phyloP scores from a whole-genome alignment of 2,113 vertebrate species.

The Malaclemys terrapin region DNA sequence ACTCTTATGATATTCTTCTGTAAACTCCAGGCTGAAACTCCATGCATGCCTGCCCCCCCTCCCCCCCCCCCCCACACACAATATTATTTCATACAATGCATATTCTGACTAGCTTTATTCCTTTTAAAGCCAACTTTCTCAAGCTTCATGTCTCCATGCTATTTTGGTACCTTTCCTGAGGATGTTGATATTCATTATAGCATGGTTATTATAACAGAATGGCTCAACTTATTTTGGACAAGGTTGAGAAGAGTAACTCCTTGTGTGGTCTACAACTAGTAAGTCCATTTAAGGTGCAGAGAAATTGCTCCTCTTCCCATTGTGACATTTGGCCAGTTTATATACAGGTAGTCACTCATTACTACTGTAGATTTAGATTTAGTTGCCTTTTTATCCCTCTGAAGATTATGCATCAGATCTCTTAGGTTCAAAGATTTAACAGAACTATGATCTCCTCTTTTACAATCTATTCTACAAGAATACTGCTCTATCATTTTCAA shows the following conservation, averaged over 20 bases:
- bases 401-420: not conserved
- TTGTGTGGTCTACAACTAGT: not conserved
- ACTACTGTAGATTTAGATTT: not conserved
- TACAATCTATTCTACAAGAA: not conserved
- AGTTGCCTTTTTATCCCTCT: not conserved
- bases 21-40: not conserved
- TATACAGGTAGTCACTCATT: not conserved
- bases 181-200: not conserved
- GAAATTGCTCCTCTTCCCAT: not conserved
- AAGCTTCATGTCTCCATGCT: not conserved
- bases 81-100: no score
- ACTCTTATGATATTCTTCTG: not conserved
- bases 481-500: not conserved
- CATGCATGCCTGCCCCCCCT: no score
- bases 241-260: not conserved
- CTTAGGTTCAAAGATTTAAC: not conserved
- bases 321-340: not conserved
- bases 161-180: not conserved
- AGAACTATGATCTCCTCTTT: not conserved
- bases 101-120: not conserved
- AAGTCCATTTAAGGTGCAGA: not conserved
- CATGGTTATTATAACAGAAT: not conserved
- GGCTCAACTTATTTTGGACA: not conserved
- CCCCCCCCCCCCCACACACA: no score
- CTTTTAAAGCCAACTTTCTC: not conserved